Evolutionary conservation across 2,888 invertebrate genomes (phyloP).

Genomic region (Drosophila yooni): DNA sequence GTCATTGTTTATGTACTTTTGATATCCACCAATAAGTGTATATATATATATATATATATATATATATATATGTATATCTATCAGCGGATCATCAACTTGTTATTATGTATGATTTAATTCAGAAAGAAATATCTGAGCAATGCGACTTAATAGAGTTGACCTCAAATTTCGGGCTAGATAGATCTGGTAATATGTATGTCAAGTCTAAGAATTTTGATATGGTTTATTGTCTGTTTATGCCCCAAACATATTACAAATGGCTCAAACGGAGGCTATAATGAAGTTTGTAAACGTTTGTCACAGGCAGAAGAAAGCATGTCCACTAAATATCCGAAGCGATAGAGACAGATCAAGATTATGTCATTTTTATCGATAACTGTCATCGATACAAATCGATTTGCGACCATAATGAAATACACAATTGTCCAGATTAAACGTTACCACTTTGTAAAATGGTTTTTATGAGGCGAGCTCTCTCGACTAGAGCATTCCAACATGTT

Average conservation of each 20-base stretch:
- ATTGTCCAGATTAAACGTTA: not conserved
- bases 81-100: no score
- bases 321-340: no score
- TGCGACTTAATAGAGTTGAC: not conserved
- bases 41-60: no score
- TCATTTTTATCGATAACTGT: not conserved
- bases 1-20: not conserved
- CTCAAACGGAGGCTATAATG: not conserved
- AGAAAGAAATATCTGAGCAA: no score
- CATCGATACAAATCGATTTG: not conserved
- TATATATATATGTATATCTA: no score
- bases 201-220: not conserved
- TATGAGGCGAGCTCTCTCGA: not conserved
- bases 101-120: not conserved
- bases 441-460: no score
- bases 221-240: not conserved
- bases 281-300: not conserved
- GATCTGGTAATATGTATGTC: not conserved
- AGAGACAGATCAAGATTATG: not conserved
- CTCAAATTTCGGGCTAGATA: not conserved
- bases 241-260: no score
- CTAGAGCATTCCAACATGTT: not conserved
- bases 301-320: not conserved
- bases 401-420: not conserved
- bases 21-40: no score